Conservation (phyloP, 2,888 invertebrate genomes). For the Hanleya hanleyi region DNA sequence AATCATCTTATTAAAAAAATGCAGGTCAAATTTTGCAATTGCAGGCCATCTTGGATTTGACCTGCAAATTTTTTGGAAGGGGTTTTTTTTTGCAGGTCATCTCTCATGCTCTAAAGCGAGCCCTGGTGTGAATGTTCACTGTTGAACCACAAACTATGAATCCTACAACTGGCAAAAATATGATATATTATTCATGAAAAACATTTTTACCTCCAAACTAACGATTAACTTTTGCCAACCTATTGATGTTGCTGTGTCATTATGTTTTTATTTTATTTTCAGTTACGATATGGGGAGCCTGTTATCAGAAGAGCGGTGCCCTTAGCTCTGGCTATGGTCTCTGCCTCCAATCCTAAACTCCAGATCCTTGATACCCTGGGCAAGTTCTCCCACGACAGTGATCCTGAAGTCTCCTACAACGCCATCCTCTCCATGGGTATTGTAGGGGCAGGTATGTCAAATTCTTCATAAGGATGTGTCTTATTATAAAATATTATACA, state of each 20-base stretch:
- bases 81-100: no score
- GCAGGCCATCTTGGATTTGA: no score
- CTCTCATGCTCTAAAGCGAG: no score
- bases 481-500: no score
- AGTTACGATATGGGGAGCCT: slow-evolving; percentile 97
- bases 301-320: slow-evolving; percentile 97
- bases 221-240: no score
- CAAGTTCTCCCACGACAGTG: slow-evolving; percentile 99
- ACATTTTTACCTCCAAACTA: not conserved
- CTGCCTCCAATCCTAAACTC: slow-evolving; percentile 96
- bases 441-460: slow-evolving; percentile 85
- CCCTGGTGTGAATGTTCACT: no score
- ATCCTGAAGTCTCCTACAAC: slow-evolving; percentile 98
- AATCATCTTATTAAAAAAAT: no score
- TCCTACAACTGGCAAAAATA: no score
- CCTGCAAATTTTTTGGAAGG: no score
- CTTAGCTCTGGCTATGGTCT: slow-evolving; percentile 94
- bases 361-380: slow-evolving; percentile 97
- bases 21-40: no score
- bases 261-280: slow-evolving; percentile 31
- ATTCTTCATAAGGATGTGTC: no score
- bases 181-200: not conserved
- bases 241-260: not conserved
- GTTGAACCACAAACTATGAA: no score
- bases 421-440: slow-evolving; percentile 99